Evolutionary conservation across 2,888 invertebrate species (phyloP), one percentile per base, ranked within the genome.

Genomic region (Torymus auratus): DNA sequence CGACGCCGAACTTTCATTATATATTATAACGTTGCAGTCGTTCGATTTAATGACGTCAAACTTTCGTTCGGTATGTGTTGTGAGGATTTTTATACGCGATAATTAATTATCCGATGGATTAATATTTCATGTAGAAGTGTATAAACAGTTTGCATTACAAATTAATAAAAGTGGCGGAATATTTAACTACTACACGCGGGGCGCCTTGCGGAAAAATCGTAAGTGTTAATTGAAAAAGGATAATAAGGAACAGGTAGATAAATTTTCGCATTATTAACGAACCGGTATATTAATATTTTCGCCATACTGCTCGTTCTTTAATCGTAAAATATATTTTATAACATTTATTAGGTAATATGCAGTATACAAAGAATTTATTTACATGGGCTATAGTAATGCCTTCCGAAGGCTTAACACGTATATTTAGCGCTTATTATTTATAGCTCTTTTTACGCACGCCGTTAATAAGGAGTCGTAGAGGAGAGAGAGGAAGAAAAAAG

Each of bases 211-310:
- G 50, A 13, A 11, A 15, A 71, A 73, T 62, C 1, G 20, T 50
- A 56, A 75, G 60, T 60, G 60, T 52, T 60, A 67, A 60, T 67
- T 20, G 52, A 75, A 14, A 67, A 14, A 14, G 12, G 20, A 74
- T 11, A 50, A 23, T 11, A 23, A 12, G 17, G 60, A 60, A 1
- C 17, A 4, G 20, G 50, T 20, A 2, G 7, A 23, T 60, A 52
- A 60, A 50, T 67, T n/a, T 23, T 67, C 67, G 12, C 13, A 11
- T 41, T 20, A 60, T 67, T 53, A 15, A 20, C 11, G 14, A 20
- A 50, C 61, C n/a, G 28, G 13, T 69, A 10, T 69, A 69, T 76
- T 62, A 41, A 68, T 58, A 70, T 70, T 68, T 61, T 52, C 7
- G 13, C 53, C 53, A 61, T 58, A 53, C 65, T 23, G 60, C 28